A percentile compares a stretch with the other conserved stretches of the same genome.
Evolutionary conservation across 2,113 vertebrate genomes (phyloP).

Genomic region (Stercorarius parasiticus): DNA sequence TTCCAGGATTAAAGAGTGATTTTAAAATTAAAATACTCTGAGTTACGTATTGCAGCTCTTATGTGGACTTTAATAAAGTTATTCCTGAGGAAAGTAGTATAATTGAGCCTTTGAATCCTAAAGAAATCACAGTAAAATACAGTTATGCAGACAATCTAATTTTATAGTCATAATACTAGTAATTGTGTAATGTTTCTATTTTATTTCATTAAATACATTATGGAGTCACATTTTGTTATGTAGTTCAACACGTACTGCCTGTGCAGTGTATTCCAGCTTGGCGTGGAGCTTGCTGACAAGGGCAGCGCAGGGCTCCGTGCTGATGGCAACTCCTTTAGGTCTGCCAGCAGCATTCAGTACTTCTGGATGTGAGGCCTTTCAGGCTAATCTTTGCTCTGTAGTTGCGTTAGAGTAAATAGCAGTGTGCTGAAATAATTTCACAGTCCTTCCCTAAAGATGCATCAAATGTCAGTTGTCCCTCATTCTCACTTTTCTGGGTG

Average conservation of each 20-base stretch:
- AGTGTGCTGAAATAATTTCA: neutral
- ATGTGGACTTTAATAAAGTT: neutral
- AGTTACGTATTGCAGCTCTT: neutral
- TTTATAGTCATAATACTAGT: neutral
- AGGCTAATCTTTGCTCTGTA: neutral
- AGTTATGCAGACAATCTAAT: neutral
- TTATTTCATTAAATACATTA: neutral
- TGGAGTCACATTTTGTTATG: neutral
- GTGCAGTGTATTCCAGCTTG: neutral
- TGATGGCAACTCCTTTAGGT: neutral
- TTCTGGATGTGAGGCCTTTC: neutral
- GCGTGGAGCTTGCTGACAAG: neutral
- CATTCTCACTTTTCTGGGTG: neutral
- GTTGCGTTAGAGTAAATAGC: neutral
- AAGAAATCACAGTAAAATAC: neutral
- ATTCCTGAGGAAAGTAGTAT: neutral
- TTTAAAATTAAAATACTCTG: neutral
- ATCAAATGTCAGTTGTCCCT: neutral
- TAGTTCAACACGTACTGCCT: neutral
- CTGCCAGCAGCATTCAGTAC: neutral
- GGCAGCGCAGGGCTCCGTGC: neutral
- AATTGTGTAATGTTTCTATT: neutral
- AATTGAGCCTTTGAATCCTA: neutral
- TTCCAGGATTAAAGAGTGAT: neutral
- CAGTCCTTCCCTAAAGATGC: neutral